Evolutionary conservation across 2,888 invertebrate genomes (phyloP), one percentile per base, ranked within the genome.

Genomic region (Hoplodrina ambigua): DNA sequence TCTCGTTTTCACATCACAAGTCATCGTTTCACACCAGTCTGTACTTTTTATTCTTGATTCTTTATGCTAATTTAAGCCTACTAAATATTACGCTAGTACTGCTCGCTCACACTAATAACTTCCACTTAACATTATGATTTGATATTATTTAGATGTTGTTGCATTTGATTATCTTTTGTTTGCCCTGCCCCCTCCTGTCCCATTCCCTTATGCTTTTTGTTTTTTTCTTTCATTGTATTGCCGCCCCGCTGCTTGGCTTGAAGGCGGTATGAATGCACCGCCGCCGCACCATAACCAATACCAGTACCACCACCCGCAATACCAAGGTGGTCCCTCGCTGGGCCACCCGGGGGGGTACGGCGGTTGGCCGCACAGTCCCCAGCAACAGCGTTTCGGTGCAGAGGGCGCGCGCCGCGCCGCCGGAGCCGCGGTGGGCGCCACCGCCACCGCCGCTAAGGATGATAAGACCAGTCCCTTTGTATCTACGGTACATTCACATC

Each of bases 401-500:
- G 96, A 96, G 91, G 89, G 96, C 92, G 83, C 93, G 80, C 87
- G 95, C 72, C 92, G 95, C 79, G 82, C 93, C 69, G 87, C 91
- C 59, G 87, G 80, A 17, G 83, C 88, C 69, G 88, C 89, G 69
- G 80, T 84, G 54, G 85, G 78, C 20, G 85, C 87, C 77, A 80
- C 87, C 56, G 79, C 88, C 68, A 89, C 90, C 70, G 82, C 90
- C 19, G 90, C 85, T 72, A 97, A 96, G 86, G 97, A 97, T 85
- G 97, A 97, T 86, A 97, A 97, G 90, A 97, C 98, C 81, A 98
- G 97, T 91, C 99, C 99, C 25, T 99, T 99, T 93, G 96, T 98
- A 59, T 97, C 98, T 75, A 98, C 98, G 62, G 97, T 98, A 80
- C 98, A 98, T 96, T 98, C 99, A 55, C 98, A 99, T 95, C 98